These are phyloP conservation scores for Peromyscus polionotus DNA, from an alignment of 2,113 vertebrate species.

Conservation along the genomic window DNA sequence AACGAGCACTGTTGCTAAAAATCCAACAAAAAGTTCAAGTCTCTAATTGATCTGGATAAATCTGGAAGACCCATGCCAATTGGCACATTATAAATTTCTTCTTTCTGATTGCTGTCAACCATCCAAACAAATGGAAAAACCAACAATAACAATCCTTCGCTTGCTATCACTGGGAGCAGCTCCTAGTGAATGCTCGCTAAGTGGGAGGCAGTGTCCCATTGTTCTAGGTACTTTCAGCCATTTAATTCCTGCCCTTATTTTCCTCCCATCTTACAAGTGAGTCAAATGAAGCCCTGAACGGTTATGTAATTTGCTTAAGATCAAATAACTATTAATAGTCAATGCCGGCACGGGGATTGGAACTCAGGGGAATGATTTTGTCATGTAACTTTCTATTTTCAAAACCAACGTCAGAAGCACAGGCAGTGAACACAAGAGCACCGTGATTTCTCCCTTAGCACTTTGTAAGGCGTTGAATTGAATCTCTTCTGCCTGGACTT, in stretches of 20 bases:
- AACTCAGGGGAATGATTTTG: not conserved
- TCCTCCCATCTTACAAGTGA: not conserved
- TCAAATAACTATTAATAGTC: not conserved
- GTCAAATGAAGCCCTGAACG: not conserved
- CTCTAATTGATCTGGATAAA: not conserved
- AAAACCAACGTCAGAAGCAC: conserved; percentile 35
- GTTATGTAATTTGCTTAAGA: not conserved
- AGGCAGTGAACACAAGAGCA: conserved; percentile 14
- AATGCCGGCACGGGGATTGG: not conserved
- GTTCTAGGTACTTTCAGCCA: not conserved
- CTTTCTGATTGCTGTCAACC: conserved; percentile 43
- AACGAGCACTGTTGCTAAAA: not conserved
- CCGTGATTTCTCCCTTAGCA: conserved; percentile 39
- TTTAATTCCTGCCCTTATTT: conserved; percentile 35
- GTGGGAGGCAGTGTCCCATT: not conserved
- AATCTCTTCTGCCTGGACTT: conserved; percentile 69
- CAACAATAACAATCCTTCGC: not conserved
- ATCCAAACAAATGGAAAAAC: not conserved
- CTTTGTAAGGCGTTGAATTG: conserved; percentile 71
- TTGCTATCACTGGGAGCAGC: not conserved
- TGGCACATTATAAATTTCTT: conserved; percentile 46
- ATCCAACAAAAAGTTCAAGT: not conserved
- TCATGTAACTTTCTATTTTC: conserved; percentile 35
- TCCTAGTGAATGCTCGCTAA: not conserved
- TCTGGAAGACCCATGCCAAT: not conserved